Base-by-base conservation (phyloP, 2,888 invertebrate genomes). In the Andrena haemorrhoa region DNA sequence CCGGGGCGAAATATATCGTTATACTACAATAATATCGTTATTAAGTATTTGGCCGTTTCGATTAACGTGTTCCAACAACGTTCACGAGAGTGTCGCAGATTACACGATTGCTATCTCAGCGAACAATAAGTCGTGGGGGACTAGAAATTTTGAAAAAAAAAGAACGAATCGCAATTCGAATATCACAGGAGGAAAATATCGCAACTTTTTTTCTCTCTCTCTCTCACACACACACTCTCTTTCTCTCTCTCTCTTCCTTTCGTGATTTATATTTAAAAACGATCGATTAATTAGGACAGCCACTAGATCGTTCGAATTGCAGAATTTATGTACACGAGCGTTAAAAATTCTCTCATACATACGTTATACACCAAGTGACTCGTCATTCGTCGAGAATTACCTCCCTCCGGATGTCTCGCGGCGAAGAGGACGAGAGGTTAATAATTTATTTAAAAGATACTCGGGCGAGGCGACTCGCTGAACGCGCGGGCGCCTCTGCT, bases 101-200 rank as follows among this genome's bases (percentile, higher is more conserved):
- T 69, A 73, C 63, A 75, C 73, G 83, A 79, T 79, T 77, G 77
- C 63, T 66, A 29, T 64, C 85, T 86, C 83, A 86, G 85, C 84
- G 83, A 88, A 56, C 56, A 56, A 86, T 86, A 84, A 86, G 84
- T 91, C 88, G 87, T 75, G 58, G 60, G 41, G 84, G 93, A 93
- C 92, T 93, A 93, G 93, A 93, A 92, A 93, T 92, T 93, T 92
- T 89, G 92, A 92, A 90, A 71, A 68, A 91, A 88, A 91, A 86
- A 51, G 20, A 77, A 82, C 64, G 72, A 79, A 79, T 65, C 79
- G 76, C 70, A 83, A 74, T 69, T 71, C 51, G 68, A 78, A 77
- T 83, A 83, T 83, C 83, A 84, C 84, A 78, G 82, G 79, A 84
- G 84, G 81, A 84, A 86, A 86, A 66, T 86, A 63, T 82, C 86